Base-by-base conservation (phyloP, 2,797 vertebrate genomes). In the Spheniscus humboldti region DNA sequence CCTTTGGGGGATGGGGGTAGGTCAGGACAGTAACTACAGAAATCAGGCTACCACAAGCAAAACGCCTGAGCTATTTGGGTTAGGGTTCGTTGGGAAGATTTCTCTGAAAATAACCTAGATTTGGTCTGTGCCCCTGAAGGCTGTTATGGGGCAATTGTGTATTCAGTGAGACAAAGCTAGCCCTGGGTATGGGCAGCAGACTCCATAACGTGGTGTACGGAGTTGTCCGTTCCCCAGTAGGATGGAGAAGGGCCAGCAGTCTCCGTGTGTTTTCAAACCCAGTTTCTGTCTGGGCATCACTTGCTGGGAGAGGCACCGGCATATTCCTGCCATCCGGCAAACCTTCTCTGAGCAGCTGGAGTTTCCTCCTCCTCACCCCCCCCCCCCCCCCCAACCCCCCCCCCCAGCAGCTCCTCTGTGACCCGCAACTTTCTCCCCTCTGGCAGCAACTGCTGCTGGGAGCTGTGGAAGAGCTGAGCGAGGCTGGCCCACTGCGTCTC, bases 191-290 rank as follows among this genome's bases (percentile, higher is more conserved):
- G 39, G 64, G 56, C 55, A 41, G 39, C 53, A 27, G 67, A 5
- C 43, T 18, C 33, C 12, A 0, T 30, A 7, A 22, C 0, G 1
- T 8, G 15, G 22, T 22, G 53, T 28, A 4, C 1, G 6, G 31
- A 14, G 60, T 15, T 11, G 47, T 13, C 82, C 2, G 5, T 4
- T 48, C 63, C 47, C 55, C 48, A 30, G 41, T 23, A 37, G 39
- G 75, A 50, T 0, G 3, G 79, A 24, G 59, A 45, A 72, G 17
- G 66, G 28, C 63, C 0, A 2, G 12, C 14, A 23, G 43, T 43
- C 25, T 64, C 57, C 0, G 0, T 7, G 30, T 4, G 28, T 12
- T 62, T 50, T 17, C 48, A 67, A 25, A 30, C 14, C 17, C 66
- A 0, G 0, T 30, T 50, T 60, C 73, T 56, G 31, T 10, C 52